Evolutionary conservation across 2,888 invertebrate species (phyloP).

Genomic region (Caprella mutica): DNA sequence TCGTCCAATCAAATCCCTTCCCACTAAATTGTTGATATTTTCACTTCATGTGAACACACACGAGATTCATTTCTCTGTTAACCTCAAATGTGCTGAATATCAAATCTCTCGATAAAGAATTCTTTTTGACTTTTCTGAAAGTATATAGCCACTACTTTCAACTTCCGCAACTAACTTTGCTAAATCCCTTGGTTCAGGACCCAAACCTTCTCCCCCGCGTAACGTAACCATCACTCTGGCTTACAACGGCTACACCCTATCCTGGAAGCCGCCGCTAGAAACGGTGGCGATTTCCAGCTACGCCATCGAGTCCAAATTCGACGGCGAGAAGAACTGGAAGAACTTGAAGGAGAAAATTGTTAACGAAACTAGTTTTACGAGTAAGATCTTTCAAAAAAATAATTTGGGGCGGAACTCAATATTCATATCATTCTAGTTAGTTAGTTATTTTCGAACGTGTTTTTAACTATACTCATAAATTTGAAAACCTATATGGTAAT

Average conservation of each 20-base stretch:
- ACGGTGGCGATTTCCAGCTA: conserved; percentile 22
- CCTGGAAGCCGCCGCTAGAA: conserved; percentile 29
- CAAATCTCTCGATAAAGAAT: no score
- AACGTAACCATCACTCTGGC: conserved; percentile 81
- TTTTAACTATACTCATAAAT: no score
- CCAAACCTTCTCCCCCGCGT: conserved; percentile 78
- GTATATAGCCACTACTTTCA: conserved; percentile 12
- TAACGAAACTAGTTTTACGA: conserved; percentile 18
- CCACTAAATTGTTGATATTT: no score
- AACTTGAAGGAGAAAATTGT: conserved; percentile 23
- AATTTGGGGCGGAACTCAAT: not conserved
- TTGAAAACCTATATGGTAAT: not conserved
- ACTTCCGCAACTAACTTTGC: conserved; percentile 19
- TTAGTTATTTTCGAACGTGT: no score
- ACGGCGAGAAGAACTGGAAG: conserved; percentile 22
- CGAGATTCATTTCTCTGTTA: no score
- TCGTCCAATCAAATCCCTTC: no score
- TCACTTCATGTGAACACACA: no score
- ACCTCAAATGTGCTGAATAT: no score
- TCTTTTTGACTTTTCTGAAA: not conserved
- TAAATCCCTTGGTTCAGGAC: conserved; percentile 51
- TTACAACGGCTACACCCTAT: conserved; percentile 47
- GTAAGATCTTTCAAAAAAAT: conserved; percentile 9
- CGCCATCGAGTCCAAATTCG: conserved; percentile 25
- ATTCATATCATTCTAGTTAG: not conserved